phyloP scores from a whole-genome alignment of 2,797 vertebrate genomes.

The Diplodus puntazzo region DNA sequence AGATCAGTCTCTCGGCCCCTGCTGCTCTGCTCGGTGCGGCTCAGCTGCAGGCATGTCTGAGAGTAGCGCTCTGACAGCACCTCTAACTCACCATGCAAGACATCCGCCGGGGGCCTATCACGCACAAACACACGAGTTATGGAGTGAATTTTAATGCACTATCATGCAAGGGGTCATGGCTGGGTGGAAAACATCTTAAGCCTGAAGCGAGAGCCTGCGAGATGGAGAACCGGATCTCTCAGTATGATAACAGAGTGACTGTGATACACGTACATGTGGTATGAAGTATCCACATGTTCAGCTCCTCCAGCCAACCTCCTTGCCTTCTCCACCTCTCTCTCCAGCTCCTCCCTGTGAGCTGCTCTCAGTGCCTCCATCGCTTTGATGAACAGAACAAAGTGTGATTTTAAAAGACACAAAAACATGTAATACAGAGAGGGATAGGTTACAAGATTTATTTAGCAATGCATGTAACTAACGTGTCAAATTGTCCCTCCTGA shows the following conservation, averaged over 20 bases:
- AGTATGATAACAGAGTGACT: not conserved
- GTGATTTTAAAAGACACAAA: not conserved
- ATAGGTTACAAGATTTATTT: not conserved
- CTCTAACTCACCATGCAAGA: conserved; percentile 90
- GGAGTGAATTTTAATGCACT: conserved; percentile 19
- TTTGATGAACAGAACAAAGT: conserved; percentile 58
- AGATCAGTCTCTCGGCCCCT: conserved; percentile 86
- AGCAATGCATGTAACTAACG: not conserved
- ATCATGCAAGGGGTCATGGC: conserved; percentile 17
- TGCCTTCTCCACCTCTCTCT: conserved; percentile 87
- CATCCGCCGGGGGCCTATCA: conserved; percentile 86
- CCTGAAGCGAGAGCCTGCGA: conserved; percentile 33
- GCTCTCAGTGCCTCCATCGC: conserved; percentile 92
- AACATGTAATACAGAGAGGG: not conserved
- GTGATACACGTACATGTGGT: conserved; percentile 86
- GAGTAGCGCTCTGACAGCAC: conserved; percentile 92
- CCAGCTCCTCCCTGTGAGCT: conserved; percentile 90
- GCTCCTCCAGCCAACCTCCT: conserved; percentile 82
- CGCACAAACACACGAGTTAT: conserved; percentile 42
- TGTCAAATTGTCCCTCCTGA: not conserved
- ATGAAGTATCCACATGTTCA: conserved; percentile 77
- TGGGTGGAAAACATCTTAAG: conserved; percentile 38
- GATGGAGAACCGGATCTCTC: not conserved
- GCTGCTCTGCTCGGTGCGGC: conserved; percentile 82
- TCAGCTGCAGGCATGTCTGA: conserved; percentile 93